Percentiles rank a stretch among this genome's conserved stretches.
phyloP scores from a whole-genome alignment of 2,797 vertebrate species.

The Neosilurus mollespiculum region DNA sequence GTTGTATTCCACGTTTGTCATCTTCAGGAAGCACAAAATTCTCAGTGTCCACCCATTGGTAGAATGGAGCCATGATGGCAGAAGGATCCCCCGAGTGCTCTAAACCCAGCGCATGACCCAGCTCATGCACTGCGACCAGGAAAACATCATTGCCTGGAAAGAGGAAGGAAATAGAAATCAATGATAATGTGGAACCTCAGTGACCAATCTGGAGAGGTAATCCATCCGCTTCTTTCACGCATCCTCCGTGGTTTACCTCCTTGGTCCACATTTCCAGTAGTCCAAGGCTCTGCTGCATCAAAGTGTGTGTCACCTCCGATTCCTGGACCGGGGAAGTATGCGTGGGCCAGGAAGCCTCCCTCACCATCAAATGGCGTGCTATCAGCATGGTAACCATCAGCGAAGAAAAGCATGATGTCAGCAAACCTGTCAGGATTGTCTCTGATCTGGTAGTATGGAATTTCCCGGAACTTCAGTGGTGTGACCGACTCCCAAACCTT shows the following conservation, averaged over 20 bases:
- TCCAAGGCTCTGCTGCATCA: constrained; percentile 89
- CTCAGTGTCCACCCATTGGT: constrained; percentile 92
- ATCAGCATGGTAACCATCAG: constrained; percentile 90
- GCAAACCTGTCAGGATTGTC: constrained; percentile 81
- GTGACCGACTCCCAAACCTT: constrained; percentile 81
- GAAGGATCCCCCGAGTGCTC: constrained; percentile 88
- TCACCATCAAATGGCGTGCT: constrained; percentile 91
- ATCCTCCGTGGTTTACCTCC: constrained; percentile 71
- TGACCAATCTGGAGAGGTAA: neutral
- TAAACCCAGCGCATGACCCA: constrained; percentile 88
- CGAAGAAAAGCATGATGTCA: constrained; percentile 92
- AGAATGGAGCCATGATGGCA: constrained; percentile 93
- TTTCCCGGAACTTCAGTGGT: constrained; percentile 85
- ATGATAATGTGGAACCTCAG: neutral
- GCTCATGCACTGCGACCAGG: constrained; percentile 88
- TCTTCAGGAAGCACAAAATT: constrained; percentile 87
- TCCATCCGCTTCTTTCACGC: neutral
- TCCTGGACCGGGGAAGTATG: constrained; percentile 87
- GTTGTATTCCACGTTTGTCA: constrained; percentile 86
- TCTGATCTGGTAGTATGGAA: constrained; percentile 80
- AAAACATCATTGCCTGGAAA: constrained; percentile 86
- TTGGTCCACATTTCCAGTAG: constrained; percentile 78
- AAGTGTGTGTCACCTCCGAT: constrained; percentile 95
- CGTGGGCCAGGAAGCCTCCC: constrained; percentile 90
- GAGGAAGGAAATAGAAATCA: neutral